Conservation (phyloP, 2,797 vertebrate genomes). For the Pitangus sulphuratus region DNA sequence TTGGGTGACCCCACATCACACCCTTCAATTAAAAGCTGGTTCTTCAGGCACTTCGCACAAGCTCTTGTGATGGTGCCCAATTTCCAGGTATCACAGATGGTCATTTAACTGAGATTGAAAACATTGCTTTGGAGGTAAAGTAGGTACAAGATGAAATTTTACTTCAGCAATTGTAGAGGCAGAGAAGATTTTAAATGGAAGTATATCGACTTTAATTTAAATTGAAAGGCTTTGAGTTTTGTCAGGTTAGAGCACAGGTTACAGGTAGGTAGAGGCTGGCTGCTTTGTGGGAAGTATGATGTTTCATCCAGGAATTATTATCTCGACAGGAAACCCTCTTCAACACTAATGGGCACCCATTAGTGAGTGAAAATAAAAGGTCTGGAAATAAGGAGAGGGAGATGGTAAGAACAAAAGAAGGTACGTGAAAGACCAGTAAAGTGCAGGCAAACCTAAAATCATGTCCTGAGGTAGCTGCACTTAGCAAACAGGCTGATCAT, state of each 20-base stretch:
- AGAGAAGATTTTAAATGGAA: neutral
- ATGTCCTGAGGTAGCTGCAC: neutral
- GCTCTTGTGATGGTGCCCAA: accelerated
- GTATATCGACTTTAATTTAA: neutral
- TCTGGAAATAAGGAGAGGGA: neutral
- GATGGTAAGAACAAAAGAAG: neutral
- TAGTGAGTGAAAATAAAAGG: neutral
- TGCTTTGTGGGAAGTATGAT: neutral
- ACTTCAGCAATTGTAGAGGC: neutral
- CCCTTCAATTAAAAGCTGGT: neutral
- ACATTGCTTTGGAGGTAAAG: neutral
- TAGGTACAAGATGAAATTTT: neutral
- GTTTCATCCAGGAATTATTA: neutral
- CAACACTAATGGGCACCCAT: neutral
- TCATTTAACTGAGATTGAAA: neutral
- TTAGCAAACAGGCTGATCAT: neutral
- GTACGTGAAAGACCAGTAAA: neutral
- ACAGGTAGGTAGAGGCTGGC: neutral
- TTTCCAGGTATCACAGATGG: neutral
- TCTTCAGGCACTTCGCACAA: neutral
- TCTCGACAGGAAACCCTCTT: neutral
- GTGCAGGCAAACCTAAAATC: neutral
- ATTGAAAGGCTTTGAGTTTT: neutral
- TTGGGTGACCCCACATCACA: neutral
- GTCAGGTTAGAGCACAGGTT: neutral